Evolutionary conservation across 2,888 invertebrate species (phyloP).

Genomic region (Caenorhabditis drosophilae): DNA sequence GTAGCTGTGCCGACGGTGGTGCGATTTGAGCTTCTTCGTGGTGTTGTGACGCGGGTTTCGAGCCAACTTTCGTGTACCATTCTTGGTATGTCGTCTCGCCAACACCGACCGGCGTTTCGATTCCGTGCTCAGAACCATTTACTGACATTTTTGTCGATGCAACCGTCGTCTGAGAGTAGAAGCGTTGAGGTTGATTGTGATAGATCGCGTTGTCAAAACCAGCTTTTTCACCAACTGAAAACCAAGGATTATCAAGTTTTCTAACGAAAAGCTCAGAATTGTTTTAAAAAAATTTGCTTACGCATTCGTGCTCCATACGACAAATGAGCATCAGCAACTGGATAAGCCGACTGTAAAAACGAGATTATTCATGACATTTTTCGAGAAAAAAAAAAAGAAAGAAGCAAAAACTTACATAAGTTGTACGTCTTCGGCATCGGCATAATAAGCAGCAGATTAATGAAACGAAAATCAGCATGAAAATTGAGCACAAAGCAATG

Average conservation of each 20-base stretch:
- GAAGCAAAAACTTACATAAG: constrained; percentile 44
- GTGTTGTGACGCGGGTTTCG: constrained; percentile 63
- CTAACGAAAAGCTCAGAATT: not conserved
- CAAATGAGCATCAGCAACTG: constrained; percentile 45
- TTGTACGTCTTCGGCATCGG: constrained; percentile 29
- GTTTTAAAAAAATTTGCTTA: constrained; percentile 16
- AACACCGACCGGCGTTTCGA: constrained; percentile 51
- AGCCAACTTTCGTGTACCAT: constrained; percentile 66
- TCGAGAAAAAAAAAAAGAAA: too few species aligned
- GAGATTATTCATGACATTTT: not conserved
- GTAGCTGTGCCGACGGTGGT: constrained; percentile 23
- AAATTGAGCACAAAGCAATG: constrained; percentile 27
- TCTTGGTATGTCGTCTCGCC: constrained; percentile 68
- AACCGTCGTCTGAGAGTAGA: constrained; percentile 49
- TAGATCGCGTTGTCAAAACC: constrained; percentile 58
- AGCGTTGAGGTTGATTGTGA: constrained; percentile 45
- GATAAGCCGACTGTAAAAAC: constrained; percentile 46
- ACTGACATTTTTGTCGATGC: constrained; percentile 35
- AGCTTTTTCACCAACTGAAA: constrained; percentile 39
- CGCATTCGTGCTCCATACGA: constrained; percentile 39
- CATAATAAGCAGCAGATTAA: constrained; percentile 41
- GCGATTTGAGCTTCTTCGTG: constrained; percentile 59
- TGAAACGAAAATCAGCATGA: constrained; percentile 31
- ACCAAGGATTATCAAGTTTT: not conserved
- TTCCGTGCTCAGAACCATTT: constrained; percentile 21